phyloP scores from a whole-genome alignment of 2,888 invertebrate species.

The Hypsopygia costalis region DNA sequence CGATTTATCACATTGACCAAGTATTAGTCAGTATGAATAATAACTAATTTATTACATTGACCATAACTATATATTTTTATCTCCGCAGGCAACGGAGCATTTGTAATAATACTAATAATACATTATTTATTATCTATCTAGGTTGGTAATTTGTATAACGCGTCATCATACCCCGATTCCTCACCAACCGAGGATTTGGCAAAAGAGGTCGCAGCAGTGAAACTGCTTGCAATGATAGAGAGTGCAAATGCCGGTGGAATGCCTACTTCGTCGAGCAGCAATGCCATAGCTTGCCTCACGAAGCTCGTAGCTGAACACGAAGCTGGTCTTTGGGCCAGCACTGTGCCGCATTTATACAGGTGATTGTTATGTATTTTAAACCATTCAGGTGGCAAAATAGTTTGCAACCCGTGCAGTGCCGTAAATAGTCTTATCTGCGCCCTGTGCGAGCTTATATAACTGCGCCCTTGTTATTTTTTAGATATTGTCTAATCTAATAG shows the following conservation, averaged over 20 bases:
- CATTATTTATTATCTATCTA: constrained; percentile 20
- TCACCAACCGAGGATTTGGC: constrained; percentile 63
- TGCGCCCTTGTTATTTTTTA: too few species aligned
- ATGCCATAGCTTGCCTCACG: constrained; percentile 46
- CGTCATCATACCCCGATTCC: constrained; percentile 64
- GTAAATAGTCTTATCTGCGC: too few species aligned
- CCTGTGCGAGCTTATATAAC: too few species aligned
- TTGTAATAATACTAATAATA: too few species aligned
- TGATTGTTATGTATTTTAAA: constrained; percentile 22
- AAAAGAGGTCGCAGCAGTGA: constrained; percentile 60
- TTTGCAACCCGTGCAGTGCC: too few species aligned
- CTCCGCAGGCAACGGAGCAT: too few species aligned
- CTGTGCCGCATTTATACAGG: constrained; percentile 80
- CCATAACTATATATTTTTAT: too few species aligned
- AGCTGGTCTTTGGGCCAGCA: constrained; percentile 81
- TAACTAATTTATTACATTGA: too few species aligned
- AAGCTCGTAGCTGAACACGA: constrained; percentile 67
- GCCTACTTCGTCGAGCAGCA: constrained; percentile 43
- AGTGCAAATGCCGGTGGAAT: constrained; percentile 50
- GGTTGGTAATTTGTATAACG: constrained; percentile 56
- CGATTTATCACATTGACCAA: too few species aligned
- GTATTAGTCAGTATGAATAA: too few species aligned
- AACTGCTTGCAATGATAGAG: constrained; percentile 54
- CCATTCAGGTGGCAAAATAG: not conserved
- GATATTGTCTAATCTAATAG: too few species aligned